Evolutionary conservation across 2,113 vertebrate genomes (phyloP).

Genomic region (Vulpes vulpes): DNA sequence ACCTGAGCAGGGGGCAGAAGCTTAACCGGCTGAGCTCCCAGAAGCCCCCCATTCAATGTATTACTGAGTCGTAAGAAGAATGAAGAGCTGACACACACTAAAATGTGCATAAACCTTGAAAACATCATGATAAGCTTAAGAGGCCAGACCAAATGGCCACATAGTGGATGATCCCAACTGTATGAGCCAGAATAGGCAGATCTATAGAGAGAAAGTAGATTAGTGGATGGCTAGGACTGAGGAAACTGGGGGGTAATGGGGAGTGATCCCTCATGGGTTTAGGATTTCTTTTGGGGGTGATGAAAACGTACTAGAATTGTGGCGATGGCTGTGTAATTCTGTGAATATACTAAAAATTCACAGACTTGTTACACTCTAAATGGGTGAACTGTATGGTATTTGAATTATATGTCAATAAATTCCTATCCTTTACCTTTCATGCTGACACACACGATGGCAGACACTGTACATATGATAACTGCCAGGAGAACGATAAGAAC

Average conservation of each 20-base stretch:
- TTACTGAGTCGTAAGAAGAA: background rate
- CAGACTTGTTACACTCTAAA: background rate
- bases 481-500: slow-evolving; percentile 93
- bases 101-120: background rate
- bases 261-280: background rate
- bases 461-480: slow-evolving; percentile 90
- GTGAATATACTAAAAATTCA: background rate
- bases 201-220: background rate
- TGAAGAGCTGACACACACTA: background rate
- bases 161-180: background rate
- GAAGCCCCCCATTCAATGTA: background rate
- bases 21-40: too few species aligned
- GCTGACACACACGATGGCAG: slow-evolving; percentile 94
- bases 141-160: background rate
- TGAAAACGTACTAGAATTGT: background rate
- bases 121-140: background rate
- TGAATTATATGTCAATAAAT: background rate
- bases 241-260: background rate
- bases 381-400: background rate
- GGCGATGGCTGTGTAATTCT: background rate
- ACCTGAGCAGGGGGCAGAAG: too few species aligned
- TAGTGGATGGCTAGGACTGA: too few species aligned
- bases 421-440: slow-evolving; percentile 91
- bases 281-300: background rate
- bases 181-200: background rate